Base-by-base conservation (phyloP, 2,888 invertebrate species). In the Agapostemon virescens region DNA sequence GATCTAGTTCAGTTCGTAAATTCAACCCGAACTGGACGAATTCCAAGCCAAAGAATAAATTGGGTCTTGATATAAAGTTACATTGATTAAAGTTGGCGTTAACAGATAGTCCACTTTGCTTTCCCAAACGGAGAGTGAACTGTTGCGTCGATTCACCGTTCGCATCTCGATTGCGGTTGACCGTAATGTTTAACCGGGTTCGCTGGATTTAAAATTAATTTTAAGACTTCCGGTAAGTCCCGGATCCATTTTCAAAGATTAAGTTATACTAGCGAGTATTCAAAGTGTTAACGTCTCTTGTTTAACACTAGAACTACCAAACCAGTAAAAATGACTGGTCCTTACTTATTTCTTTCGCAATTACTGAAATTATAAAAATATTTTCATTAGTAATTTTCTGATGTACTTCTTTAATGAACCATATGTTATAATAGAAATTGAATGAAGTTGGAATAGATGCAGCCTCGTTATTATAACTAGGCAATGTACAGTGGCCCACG, bases 1-100 rank as follows among this genome's bases (percentile, higher is more conserved):
- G 70, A 74, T 38, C 63, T 63, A 6, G 63, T 74, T 75, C 26
- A 45, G 63, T 69, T n/a, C 33, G 33, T 61, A 61, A 61, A 61
- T 61, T 61, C 58, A 33, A 17, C 58, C 20, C 9, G 66, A 40
- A 71, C 69, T 55, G 52, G 38, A n/a, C 33, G 52, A 77, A 81
- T 77, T 76, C 40, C 1, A 23, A 5, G 33, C 20, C 66, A 36
- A 61, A 67, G 74, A 52, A 74, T 72, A 74, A 84, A 69, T 52
- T 58, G 13, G 13, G 40, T 30, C 11, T 61, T 30, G 52, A 45
- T 64, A 45, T 66, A 55, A 71, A 79, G 49, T 79, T 69, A 49
- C 49, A 36, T 20, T 36, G 69, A 67, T 58, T 49, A 20, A 69
- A 80, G 61, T 67, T 66, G 13, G 20, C 61, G 42, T 42, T 55